phyloP scores from a whole-genome alignment of 1,140 invertebrate species.

The Hirudo medicinalis region DNA sequence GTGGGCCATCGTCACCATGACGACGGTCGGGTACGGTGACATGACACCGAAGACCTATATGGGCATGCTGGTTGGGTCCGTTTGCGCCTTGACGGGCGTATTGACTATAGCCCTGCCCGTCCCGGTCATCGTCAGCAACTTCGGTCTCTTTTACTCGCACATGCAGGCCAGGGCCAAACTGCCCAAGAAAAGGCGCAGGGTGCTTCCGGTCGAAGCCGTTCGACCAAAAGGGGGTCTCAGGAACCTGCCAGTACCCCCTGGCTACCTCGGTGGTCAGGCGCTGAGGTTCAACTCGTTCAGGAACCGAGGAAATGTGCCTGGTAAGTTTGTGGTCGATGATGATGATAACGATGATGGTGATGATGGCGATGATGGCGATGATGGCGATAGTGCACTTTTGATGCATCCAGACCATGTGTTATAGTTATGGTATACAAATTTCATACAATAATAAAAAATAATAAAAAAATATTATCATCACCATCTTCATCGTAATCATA shows the following conservation, averaged over 20 bases:
- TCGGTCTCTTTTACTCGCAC: slow-evolving; percentile 83
- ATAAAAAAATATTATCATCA: neutral
- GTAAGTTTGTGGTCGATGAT: neutral
- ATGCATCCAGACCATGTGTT: too few species aligned
- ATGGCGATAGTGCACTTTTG: neutral
- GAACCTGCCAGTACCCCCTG: neutral
- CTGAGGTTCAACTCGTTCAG: too few species aligned
- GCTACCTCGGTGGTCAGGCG: too few species aligned
- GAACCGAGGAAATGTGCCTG: too few species aligned
- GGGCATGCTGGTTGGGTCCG: slow-evolving; percentile 53
- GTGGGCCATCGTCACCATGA: slow-evolving; percentile 44
- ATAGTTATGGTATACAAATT: too few species aligned
- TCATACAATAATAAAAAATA: neutral
- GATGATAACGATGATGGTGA: neutral
- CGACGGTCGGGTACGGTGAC: slow-evolving; percentile 61
- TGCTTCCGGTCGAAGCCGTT: slow-evolving; percentile 67
- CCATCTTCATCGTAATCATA: neutral
- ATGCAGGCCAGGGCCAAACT: slow-evolving; percentile 78
- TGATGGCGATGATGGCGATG: neutral
- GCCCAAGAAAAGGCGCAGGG: slow-evolving; percentile 67
- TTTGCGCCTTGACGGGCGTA: slow-evolving; percentile 75
- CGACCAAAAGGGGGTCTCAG: slow-evolving; percentile 1
- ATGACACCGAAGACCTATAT: slow-evolving; percentile 77
- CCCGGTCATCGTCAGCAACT: slow-evolving; percentile 83
- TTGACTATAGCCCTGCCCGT: slow-evolving; percentile 80